These are phyloP conservation scores for Mycteria americana DNA, from an alignment of 2,797 vertebrate genomes.

Conservation along the genomic window DNA sequence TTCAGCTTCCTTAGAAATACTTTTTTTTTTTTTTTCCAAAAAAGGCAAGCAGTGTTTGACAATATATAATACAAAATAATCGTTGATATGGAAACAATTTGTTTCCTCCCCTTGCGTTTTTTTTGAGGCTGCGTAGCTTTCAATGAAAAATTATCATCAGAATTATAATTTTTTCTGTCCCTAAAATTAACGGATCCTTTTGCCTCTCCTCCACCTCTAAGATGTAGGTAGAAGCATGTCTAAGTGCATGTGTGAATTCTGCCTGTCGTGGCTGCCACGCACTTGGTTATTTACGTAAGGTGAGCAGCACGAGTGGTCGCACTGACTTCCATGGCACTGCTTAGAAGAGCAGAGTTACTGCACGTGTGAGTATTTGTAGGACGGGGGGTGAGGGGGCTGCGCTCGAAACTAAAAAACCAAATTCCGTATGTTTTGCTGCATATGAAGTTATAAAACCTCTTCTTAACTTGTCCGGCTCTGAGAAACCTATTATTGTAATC, in stretches of 20 bases:
- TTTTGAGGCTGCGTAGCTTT: not conserved
- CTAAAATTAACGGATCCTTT: not conserved
- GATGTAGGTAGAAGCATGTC: not conserved
- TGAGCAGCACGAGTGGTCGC: not conserved
- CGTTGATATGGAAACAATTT: not conserved
- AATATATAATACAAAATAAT: not conserved
- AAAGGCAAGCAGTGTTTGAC: not conserved
- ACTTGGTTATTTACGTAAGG: fast-evolving
- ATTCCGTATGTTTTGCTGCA: not conserved
- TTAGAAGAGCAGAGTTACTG: not conserved
- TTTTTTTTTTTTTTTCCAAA: not conserved
- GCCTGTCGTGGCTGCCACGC: not conserved
- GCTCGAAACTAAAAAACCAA: not conserved
- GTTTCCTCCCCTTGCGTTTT: not conserved
- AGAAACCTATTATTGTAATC: slow-evolving; percentile 40
- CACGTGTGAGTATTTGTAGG: not conserved
- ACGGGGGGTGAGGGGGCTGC: not conserved
- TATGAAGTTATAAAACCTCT: not conserved
- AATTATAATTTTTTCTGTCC: not conserved
- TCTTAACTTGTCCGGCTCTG: not conserved
- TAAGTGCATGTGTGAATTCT: not conserved
- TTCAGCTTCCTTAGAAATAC: slow-evolving; percentile 41
- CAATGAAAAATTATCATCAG: not conserved
- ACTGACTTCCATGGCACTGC: not conserved
- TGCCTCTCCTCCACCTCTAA: not conserved